Evolutionary conservation across 2,113 vertebrate species (phyloP).

Genomic region (Setophaga kirtlandii): DNA sequence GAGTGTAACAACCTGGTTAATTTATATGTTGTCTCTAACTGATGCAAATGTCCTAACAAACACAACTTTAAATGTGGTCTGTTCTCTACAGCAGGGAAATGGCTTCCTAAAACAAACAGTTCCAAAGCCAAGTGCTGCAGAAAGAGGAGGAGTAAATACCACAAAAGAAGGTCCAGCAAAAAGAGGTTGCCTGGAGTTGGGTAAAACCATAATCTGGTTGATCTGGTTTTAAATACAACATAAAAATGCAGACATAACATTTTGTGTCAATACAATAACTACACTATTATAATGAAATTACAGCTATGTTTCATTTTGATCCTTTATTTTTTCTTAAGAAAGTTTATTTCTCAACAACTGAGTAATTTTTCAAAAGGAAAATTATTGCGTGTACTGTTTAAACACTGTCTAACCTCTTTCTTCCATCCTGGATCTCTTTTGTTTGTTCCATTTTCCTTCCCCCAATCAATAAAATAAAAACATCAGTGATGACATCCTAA

Average conservation of each 20-base stretch:
- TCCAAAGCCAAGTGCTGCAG: background rate
- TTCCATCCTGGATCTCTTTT: background rate
- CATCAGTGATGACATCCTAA: slow-evolving; percentile 25
- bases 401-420: background rate
- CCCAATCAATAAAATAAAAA: background rate
- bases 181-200: background rate
- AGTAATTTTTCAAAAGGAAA: background rate
- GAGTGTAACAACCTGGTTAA: background rate
- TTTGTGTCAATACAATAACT: background rate
- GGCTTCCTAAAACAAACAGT: background rate
- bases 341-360: background rate
- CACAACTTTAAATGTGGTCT: background rate
- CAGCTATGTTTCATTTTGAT: background rate
- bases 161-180: background rate
- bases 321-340: background rate
- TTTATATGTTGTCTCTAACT: background rate
- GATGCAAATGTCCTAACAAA: background rate
- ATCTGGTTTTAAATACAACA: background rate
- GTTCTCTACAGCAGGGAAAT: background rate
- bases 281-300: background rate
- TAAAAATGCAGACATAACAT: background rate
- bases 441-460: background rate
- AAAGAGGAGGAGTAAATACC: background rate
- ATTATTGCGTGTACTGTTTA: background rate
- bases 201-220: background rate